These are phyloP conservation scores for Epicauta chinensis DNA, from an alignment of 1,140 invertebrate genomes.

Conservation along the genomic window DNA sequence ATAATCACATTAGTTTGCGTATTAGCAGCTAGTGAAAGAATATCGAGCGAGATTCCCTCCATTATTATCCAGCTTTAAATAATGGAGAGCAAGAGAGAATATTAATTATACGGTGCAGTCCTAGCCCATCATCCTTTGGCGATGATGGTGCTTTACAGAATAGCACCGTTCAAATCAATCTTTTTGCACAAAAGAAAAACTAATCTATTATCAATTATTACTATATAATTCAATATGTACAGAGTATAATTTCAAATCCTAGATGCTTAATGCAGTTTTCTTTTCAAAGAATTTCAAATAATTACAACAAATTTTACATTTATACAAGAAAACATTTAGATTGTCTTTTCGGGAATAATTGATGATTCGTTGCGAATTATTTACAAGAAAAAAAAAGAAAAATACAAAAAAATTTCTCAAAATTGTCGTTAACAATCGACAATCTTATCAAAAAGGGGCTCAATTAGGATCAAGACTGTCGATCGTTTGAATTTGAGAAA, in stretches of 20 bases:
- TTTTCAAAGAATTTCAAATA: slow-evolving; percentile 16
- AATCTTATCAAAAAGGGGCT: background rate
- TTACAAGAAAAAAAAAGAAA: too few species aligned
- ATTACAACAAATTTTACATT: slow-evolving; percentile 7
- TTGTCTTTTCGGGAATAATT: slow-evolving; percentile 29
- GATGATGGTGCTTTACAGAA: too few species aligned
- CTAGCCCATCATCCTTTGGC: background rate
- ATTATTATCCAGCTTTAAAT: background rate
- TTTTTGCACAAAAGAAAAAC: too few species aligned
- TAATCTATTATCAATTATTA: too few species aligned
- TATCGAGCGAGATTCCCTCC: slow-evolving; percentile 25
- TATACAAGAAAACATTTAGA: slow-evolving; percentile 20
- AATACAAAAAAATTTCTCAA: background rate
- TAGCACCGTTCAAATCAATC: too few species aligned
- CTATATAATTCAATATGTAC: background rate
- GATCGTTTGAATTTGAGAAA: background rate
- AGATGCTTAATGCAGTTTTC: slow-evolving; percentile 34
- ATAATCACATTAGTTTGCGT: too few species aligned
- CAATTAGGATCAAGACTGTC: slow-evolving; percentile 5
- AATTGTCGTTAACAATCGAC: background rate
- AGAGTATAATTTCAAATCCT: slow-evolving; percentile 29
- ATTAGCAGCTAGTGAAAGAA: slow-evolving; percentile 20
- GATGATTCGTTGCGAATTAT: slow-evolving; percentile 27
- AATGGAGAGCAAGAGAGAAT: background rate
- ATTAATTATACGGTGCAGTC: background rate